Conservation (phyloP, 2,888 invertebrate species). For the Augochlorella aurata region DNA sequence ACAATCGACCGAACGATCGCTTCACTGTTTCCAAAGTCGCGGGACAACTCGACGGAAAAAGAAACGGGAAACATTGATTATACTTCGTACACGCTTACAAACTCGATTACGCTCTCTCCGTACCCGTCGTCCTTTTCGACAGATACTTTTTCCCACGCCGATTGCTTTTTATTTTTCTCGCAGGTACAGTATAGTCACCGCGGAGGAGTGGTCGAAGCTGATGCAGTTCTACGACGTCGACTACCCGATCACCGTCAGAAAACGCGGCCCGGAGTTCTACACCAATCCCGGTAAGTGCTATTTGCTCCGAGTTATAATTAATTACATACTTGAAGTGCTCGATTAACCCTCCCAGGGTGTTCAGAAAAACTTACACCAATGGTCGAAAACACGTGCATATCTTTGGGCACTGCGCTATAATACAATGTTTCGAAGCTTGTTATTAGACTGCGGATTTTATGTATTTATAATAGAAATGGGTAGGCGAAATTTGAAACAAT, state of each 20-base stretch:
- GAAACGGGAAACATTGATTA: conserved; percentile 3
- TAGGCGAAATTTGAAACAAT: no score
- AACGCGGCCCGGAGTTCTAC: conserved; percentile 54
- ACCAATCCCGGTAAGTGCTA: conserved; percentile 71
- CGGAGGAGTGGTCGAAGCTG: conserved; percentile 77
- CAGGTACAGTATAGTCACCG: conserved; percentile 74
- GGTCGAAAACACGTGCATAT: no score
- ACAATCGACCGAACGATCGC: conserved; percentile 23
- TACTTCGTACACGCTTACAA: not conserved
- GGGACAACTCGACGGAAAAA: not conserved
- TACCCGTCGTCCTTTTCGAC: not conserved
- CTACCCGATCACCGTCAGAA: conserved; percentile 71
- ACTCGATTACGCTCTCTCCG: not conserved
- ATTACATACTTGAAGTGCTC: no score
- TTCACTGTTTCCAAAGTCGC: not conserved
- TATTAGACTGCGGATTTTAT: no score
- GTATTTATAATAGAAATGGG: no score
- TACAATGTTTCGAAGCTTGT: no score
- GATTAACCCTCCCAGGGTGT: no score
- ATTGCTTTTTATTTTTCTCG: conserved; percentile 17
- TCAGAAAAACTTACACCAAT: no score
- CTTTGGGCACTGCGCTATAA: no score
- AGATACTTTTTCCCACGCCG: not conserved
- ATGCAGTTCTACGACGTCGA: conserved; percentile 75
- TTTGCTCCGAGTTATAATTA: not conserved